phyloP scores from a whole-genome alignment of 2,113 vertebrate species.

The Vanacampus margaritifer region DNA sequence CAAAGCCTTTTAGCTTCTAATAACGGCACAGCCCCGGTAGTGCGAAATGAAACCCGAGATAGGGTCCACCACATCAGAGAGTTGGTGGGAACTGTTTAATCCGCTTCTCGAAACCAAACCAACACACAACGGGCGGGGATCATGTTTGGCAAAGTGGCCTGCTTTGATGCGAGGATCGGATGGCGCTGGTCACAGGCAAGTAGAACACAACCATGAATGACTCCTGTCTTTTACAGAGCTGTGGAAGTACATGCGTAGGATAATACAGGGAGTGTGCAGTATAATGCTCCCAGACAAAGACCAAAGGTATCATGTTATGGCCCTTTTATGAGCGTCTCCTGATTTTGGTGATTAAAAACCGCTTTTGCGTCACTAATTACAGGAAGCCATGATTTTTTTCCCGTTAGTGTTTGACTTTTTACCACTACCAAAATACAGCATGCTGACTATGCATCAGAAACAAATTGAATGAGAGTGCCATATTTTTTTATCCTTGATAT shows the following conservation, averaged over 20 bases:
- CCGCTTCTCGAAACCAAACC: constrained; percentile 63
- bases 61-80: constrained; percentile 66
- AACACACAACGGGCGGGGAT: constrained; percentile 67
- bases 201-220: constrained; percentile 19
- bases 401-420: not conserved
- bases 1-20: constrained; percentile 71
- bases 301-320: not conserved
- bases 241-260: constrained; percentile 61
- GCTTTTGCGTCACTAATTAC: constrained; percentile 3
- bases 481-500: constrained; percentile 17
- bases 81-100: constrained; percentile 71
- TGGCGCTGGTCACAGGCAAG: constrained; percentile 45
- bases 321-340: not conserved
- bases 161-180: constrained; percentile 66
- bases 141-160: constrained; percentile 67
- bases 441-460: not conserved
- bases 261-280: constrained; percentile 40
- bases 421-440: not conserved
- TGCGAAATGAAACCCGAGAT: constrained; percentile 68
- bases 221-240: constrained; percentile 34
- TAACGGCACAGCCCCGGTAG: constrained; percentile 57
- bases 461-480: not conserved
- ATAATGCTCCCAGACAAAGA: constrained; percentile 21
- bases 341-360: constrained; percentile 3
- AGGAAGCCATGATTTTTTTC: not conserved